Evolutionary conservation across 2,888 invertebrate genomes (phyloP), one percentile per base, ranked within the genome.

Genomic region (Yponomeuta malinellus): DNA sequence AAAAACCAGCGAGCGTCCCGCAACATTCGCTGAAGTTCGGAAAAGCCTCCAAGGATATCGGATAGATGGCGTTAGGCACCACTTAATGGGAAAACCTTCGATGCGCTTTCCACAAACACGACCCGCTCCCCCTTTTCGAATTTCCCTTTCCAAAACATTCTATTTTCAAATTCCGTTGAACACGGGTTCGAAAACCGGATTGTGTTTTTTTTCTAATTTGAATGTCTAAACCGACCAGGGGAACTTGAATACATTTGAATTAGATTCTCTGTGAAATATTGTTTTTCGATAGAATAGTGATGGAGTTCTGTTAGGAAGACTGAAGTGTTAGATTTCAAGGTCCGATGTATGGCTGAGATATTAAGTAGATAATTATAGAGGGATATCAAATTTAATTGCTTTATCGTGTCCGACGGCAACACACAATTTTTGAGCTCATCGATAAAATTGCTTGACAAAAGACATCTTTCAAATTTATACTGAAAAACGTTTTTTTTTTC

Each of bases 61-160:
- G 88, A 89, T 90, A 91, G 91, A 91, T 91, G 91, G 91, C 91
- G 91, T 87, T 91, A 87, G 84, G 83, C 81, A 84, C 77, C 82
- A 78, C 81, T 76, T 87, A 88, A 89, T 87, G 79, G 81, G 68
- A 52, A 69, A 69, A 23, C 63, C 37, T 63, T 15, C 23, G 8
- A 33, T n/a, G 33, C 33, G 31, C 33, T 69, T 69, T 33, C 63
- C 37, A 33, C 12, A 63, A 69, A 63, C 37, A 63, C n/a, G 33
- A 75, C 77, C 75, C 74, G 79, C 76, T 73, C 75, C 74, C 77
- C 79, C 78, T 76, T 76, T 73, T 73, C 63, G 74, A 72, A 75
- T 76, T 75, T 76, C 72, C 75, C 52, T 59, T 59, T 59, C 15
- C 52, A 15, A 59, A 59, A 15, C 12, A 15, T 59, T 59, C 52